Conservation (phyloP, 2,797 vertebrate species). For the Phoxinus dragarum region DNA sequence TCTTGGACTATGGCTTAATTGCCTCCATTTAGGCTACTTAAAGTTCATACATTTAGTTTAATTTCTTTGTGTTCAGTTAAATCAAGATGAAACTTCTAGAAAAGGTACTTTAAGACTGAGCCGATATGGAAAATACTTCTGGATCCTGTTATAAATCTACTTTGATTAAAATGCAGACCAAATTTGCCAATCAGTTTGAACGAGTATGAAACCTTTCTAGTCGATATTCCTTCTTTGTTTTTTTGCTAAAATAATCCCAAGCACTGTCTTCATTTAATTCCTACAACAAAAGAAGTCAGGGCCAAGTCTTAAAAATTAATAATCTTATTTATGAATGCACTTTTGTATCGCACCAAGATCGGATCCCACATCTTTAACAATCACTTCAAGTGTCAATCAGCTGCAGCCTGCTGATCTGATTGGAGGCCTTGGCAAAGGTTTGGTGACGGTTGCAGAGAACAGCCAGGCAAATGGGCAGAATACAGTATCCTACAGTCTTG, state of each 20-base stretch:
- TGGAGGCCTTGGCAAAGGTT: constrained; percentile 85
- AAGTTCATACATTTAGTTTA: background rate
- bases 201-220: background rate
- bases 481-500: constrained; percentile 92
- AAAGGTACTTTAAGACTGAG: background rate
- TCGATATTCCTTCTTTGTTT: background rate
- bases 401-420: constrained; percentile 88
- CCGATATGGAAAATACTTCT: background rate
- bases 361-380: background rate
- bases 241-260: background rate
- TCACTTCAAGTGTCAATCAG: constrained; percentile 86
- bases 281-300: background rate
- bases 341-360: constrained; percentile 10
- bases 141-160: constrained; percentile 15
- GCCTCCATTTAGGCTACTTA: background rate
- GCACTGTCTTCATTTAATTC: background rate
- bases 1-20: background rate
- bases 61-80: background rate
- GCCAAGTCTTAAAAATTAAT: background rate
- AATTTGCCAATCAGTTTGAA: background rate
- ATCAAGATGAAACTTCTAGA: background rate
- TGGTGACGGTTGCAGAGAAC: constrained; percentile 91
- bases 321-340: constrained; percentile 28
- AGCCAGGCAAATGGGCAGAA: constrained; percentile 92
- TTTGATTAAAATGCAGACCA: constrained; percentile 5